phyloP scores from a whole-genome alignment of 2,888 invertebrate species.

The Apotomis capreana region DNA sequence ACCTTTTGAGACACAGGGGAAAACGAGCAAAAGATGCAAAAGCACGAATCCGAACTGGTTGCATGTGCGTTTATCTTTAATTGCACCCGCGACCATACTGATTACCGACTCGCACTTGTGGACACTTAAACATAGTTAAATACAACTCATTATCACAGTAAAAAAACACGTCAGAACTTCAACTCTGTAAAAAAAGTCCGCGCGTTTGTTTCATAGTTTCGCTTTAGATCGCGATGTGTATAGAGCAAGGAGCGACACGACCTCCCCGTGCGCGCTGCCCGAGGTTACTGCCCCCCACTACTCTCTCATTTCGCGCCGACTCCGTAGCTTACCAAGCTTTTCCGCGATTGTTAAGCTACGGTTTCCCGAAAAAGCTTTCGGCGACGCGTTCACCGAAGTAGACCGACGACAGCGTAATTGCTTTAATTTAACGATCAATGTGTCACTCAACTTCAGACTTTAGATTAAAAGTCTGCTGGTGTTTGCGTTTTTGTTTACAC shows the following conservation, averaged over 20 bases:
- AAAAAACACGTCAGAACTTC: slow-evolving; percentile 4
- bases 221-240: slow-evolving; percentile 72
- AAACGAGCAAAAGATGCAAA: slow-evolving; percentile 72
- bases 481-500: slow-evolving; percentile 17
- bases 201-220: slow-evolving; percentile 55
- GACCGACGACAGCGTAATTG: slow-evolving; percentile 40
- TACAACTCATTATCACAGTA: slow-evolving; percentile 23
- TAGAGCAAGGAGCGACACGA: slow-evolving; percentile 64
- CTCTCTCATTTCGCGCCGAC: slow-evolving; percentile 80
- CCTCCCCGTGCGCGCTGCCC: slow-evolving; percentile 65
- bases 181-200: neutral
- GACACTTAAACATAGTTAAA: slow-evolving; percentile 57
- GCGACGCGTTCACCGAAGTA: slow-evolving; percentile 22
- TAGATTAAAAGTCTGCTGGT: slow-evolving; percentile 33
- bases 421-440: slow-evolving; percentile 41
- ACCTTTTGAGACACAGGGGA: slow-evolving; percentile 66
- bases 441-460: slow-evolving; percentile 30
- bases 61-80: slow-evolving; percentile 74
- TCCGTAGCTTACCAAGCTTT: slow-evolving; percentile 69
- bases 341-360: slow-evolving; percentile 59
- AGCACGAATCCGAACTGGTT: slow-evolving; percentile 74
- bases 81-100: slow-evolving; percentile 73
- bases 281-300: slow-evolving; percentile 78
- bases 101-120: slow-evolving; percentile 60
- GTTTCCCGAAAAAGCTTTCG: slow-evolving; percentile 48